phyloP scores from a whole-genome alignment of 2,113 vertebrate species.

The Myrmophylax atrothorax region DNA sequence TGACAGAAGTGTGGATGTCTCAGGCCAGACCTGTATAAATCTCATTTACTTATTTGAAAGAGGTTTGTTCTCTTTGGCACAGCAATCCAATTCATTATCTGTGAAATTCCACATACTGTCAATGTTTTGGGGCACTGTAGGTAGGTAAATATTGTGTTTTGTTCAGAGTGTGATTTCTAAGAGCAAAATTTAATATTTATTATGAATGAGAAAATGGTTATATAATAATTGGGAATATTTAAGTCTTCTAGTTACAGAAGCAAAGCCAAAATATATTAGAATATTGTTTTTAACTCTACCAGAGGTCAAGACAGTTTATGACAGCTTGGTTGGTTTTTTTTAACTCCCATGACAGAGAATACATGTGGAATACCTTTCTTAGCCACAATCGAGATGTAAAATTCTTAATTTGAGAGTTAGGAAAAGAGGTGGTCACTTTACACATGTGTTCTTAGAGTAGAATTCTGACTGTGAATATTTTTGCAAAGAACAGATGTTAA shows the following conservation, averaged over 20 bases:
- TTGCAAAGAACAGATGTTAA: background rate
- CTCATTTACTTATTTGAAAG: background rate
- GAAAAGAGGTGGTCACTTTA: background rate
- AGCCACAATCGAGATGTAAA: background rate
- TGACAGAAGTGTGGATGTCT: accelerated
- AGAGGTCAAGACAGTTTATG: background rate
- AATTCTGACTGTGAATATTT: background rate
- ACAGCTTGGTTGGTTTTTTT: background rate
- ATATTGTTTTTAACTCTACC: background rate
- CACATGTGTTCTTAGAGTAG: background rate
- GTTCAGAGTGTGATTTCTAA: background rate
- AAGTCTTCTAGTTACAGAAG: background rate
- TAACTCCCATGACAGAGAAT: background rate
- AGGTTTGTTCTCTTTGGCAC: background rate
- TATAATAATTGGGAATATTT: background rate
- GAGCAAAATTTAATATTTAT: background rate
- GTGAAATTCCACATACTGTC: background rate
- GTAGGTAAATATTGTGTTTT: background rate
- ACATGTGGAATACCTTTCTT: background rate
- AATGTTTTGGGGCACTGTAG: background rate
- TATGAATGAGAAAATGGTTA: background rate
- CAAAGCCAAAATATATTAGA: background rate
- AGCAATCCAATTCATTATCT: background rate
- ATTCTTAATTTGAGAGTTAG: background rate
- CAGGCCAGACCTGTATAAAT: accelerated